Evolutionary conservation across 1,140 invertebrate species (phyloP).

Genomic region (Amyelois transitella): DNA sequence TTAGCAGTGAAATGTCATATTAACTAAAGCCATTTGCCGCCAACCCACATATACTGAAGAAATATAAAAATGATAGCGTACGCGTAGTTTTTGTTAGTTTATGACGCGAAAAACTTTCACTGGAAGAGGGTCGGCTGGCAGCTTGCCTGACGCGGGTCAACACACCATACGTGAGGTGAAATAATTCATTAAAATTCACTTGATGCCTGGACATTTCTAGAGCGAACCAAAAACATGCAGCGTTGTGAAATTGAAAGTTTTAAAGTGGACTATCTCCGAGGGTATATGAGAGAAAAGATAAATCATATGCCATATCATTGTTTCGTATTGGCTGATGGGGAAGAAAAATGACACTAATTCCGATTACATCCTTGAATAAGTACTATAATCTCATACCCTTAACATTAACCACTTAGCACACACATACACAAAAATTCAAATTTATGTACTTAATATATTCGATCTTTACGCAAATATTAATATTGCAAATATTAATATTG

Average conservation of each 20-base stretch:
- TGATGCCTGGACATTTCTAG: not conserved
- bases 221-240: not conserved
- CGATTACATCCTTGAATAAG: too few relatives aligned
- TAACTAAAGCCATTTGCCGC: not conserved
- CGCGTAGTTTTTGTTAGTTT: not conserved
- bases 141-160: not conserved
- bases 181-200: not conserved
- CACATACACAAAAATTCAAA: too few relatives aligned
- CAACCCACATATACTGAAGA: not conserved
- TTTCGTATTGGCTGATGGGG: too few relatives aligned
- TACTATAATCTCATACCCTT: too few relatives aligned
- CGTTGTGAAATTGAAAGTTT: not conserved
- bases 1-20: not conserved
- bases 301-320: too few relatives aligned
- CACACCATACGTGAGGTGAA: not conserved
- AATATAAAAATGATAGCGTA: not conserved
- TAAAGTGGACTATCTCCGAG: too few relatives aligned
- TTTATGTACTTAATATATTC: too few relatives aligned
- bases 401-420: too few relatives aligned
- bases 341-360: too few relatives aligned
- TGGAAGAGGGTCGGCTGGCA: not conserved
- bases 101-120: not conserved
- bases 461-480: too few relatives aligned
- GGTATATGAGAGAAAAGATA: too few relatives aligned
- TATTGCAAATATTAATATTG: too few relatives aligned